Evolutionary conservation across 2,797 vertebrate genomes (phyloP).

Genomic region (Petrocephalus sullivani): DNA sequence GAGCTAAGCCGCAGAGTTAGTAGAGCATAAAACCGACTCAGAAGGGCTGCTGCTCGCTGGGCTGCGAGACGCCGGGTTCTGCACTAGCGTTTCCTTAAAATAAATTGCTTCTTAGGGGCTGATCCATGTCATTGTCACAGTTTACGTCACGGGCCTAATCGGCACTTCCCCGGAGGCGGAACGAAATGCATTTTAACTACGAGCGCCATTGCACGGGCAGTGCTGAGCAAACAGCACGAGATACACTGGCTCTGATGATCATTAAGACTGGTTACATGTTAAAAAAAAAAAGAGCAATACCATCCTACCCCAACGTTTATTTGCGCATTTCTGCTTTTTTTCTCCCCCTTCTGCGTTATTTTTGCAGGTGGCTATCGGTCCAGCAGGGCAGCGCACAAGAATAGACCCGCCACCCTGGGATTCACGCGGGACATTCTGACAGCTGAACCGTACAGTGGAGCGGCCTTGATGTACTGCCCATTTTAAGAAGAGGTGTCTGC

Average conservation of each 20-base stretch:
- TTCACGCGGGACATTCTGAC: slow-evolving; percentile 8
- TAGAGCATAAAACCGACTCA: slow-evolving; percentile 13
- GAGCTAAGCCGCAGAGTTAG: slow-evolving; percentile 6
- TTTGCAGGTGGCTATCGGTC: not conserved
- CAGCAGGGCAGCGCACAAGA: not conserved
- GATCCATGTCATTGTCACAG: slow-evolving; percentile 4
- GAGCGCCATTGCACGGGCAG: not conserved
- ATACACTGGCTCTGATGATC: not conserved
- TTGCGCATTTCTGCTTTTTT: not conserved
- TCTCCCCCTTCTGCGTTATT: not conserved
- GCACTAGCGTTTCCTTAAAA: not conserved
- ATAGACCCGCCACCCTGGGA: not conserved
- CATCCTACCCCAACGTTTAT: not conserved
- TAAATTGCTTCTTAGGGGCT: slow-evolving; percentile 15
- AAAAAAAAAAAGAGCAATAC: not conserved
- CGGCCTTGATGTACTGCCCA: not conserved
- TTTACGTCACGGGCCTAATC: not conserved
- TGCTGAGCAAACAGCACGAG: not conserved
- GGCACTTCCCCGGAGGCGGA: not conserved
- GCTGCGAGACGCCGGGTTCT: not conserved
- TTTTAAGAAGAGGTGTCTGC: not conserved
- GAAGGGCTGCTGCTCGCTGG: not conserved
- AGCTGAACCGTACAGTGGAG: not conserved
- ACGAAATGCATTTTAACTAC: not conserved
- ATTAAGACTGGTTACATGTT: not conserved